These are phyloP conservation scores for Fistularia tabacaria DNA, from an alignment of 2,797 vertebrate genomes.

Conservation along the genomic window DNA sequence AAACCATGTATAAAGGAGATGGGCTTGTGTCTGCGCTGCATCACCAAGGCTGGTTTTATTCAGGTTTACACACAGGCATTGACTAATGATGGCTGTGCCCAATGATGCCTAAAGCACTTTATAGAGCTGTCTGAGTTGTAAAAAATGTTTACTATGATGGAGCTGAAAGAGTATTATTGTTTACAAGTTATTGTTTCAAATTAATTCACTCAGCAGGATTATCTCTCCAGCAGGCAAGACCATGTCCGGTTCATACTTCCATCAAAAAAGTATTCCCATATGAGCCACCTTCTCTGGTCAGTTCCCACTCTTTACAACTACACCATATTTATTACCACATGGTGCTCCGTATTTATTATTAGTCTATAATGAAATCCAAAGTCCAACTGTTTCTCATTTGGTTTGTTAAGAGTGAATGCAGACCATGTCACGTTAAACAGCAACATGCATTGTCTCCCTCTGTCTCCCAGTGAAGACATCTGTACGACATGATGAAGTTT, in stretches of 20 bases:
- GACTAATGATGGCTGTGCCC: constrained; percentile 67
- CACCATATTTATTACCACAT: neutral
- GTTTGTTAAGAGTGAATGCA: constrained; percentile 51
- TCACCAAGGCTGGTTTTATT: constrained; percentile 49
- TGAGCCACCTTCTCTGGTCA: neutral
- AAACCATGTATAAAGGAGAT: constrained; percentile 64
- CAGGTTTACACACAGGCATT: constrained; percentile 60
- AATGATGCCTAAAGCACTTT: constrained; percentile 71
- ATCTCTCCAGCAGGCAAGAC: constrained; percentile 23
- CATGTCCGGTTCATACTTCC: constrained; percentile 14
- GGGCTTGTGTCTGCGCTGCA: constrained; percentile 51
- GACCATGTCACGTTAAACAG: constrained; percentile 71
- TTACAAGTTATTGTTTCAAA: constrained; percentile 67
- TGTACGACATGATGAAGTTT: constrained; percentile 82
- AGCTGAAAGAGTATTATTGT: constrained; percentile 67
- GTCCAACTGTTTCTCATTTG: constrained; percentile 55
- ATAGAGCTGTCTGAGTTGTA: constrained; percentile 68
- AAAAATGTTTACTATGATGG: constrained; percentile 72
- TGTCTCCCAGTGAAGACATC: constrained; percentile 74
- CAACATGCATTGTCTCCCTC: constrained; percentile 57
- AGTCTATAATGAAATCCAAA: constrained; percentile 42
- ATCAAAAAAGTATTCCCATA: constrained; percentile 1
- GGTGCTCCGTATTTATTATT: constrained; percentile 29
- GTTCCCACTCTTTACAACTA: no score
- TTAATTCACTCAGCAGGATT: constrained; percentile 58